Evolutionary conservation across 2,797 vertebrate species (phyloP), one percentile per base, ranked within the genome.

Genomic region (Characodon lateralis): DNA sequence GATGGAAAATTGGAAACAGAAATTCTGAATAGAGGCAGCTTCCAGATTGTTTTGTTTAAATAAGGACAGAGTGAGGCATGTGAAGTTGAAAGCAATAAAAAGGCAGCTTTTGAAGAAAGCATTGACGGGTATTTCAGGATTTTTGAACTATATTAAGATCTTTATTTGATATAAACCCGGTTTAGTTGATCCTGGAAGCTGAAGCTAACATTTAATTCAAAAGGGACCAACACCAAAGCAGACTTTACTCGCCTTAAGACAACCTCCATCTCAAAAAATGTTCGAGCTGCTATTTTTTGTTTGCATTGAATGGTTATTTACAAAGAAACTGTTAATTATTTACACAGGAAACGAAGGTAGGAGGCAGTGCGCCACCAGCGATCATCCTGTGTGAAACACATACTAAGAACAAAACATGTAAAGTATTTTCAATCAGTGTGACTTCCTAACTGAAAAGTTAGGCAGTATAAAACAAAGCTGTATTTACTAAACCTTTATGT

Each of bases 1-100:
- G 35, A 63, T 22, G 9, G 31, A 31, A 35, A 70, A 39, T 22
- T 39, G n/a, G n/a, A 13, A 46, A 71, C 41, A 2, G 72, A 74
- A 59, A 28, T 12, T 46, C 35, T 22, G 4, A 66, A 41, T 10
- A 66, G 20, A 39, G 63, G 2, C 61, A 9, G 61, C 35, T 39
- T 41, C 22, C 4, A 66, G 22, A 6, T 43, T 43, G 35, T 14
- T 72, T 24, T 16, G 16, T 10, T 46, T 72, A 58, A 50, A 71
- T 63, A 31, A 80, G n/a, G 9, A 78, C 35, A 68, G 24, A 68
- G 59, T 20, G 43, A 77, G 7, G 72, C 78, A 26, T 80, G 26
- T 70, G 35, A 65, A 75, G 2, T 80, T 59, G 13, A 2, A 46
- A 50, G 59, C 26, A 69, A 51, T 6, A 28, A 0, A 59, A 41